Evolutionary conservation across 2,888 invertebrate species (phyloP), one percentile per base, ranked within the genome.

Genomic region (Dermolepida albohirtum): DNA sequence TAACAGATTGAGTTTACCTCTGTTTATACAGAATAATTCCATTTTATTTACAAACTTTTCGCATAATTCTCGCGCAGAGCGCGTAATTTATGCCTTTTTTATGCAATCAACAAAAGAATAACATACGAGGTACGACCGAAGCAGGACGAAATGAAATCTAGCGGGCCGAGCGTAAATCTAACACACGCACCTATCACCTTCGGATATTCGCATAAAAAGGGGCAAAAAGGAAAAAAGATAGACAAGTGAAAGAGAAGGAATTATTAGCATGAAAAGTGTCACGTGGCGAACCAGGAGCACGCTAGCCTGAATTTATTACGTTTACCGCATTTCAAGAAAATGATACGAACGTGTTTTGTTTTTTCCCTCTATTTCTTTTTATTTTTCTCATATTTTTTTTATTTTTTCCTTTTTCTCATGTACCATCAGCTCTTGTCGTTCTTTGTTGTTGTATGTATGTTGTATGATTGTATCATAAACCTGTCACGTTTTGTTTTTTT

Each of bases 261-360:
- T 62, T 62, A 62, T 47, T 47, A 62, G 59, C 59, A 62, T 47
- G 59, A 29, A 62, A 62, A 62, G 43, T 49, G 59, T 47, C 59
- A 62, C 59, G 59, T 47, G 59, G 59, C 17, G 49, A 29, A 27
- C 59, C 59, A 49, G 29, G 10, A 34, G 39, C 34, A 47, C 59
- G 34, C 59, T 62, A 62, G 47, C 47, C 47, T 34, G 47, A 29
- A 47, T 62, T 49, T 47, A 62, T 62, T 47, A 62, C 34, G 29
- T 39, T 62, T 62, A 16, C 47, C 47, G 59, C 41, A 40, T 41
- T 55, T 41, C 17, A 41, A 40, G 55, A 49, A 29, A 62, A 62
- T 47, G 59, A 47, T 62, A 49, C 54, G 54, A 39, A 40, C 16
- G 40, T 54, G 54, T 62, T 62, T 40, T 62, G 59, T 47, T 62